A percentile compares a stretch with the other conserved stretches of the same genome.
Evolutionary conservation across 2,888 invertebrate species (phyloP).

Genomic region (Epinotia nisella): DNA sequence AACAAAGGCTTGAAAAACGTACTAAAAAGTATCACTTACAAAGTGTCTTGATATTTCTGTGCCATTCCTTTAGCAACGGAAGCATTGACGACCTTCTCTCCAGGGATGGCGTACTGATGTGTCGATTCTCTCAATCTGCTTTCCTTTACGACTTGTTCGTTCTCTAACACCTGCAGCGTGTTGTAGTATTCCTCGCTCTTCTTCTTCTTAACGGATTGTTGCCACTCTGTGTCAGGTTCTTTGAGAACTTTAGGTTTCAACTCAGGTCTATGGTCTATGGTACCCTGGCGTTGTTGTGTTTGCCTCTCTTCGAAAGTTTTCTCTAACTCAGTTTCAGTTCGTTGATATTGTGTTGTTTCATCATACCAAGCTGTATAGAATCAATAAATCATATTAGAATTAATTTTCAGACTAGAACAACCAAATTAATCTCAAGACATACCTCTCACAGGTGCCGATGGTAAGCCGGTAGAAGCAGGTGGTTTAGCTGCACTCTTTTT

Average conservation of each 20-base stretch:
- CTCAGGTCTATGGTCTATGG: conserved; percentile 86
- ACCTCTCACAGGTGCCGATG: conserved; percentile 77
- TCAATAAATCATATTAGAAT: conserved; percentile 53
- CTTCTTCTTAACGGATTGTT: conserved; percentile 91
- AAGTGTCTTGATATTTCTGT: conserved; percentile 91
- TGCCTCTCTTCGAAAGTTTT: conserved; percentile 94
- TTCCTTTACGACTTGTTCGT: conserved; percentile 93
- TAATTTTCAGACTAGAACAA: conserved; percentile 43
- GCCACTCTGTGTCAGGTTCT: conserved; percentile 93
- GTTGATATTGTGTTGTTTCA: conserved; percentile 93
- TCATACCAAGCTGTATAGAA: conserved; percentile 93
- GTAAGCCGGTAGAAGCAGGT: conserved; percentile 80
- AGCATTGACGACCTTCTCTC: conserved; percentile 90
- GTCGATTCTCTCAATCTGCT: conserved; percentile 89
- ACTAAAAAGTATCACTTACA: conserved; percentile 86
- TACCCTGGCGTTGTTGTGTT: conserved; percentile 87
- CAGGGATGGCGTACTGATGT: conserved; percentile 94
- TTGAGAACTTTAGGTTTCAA: conserved; percentile 88
- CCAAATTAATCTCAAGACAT: conserved; percentile 60
- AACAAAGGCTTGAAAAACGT: neutral
- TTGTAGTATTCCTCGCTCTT: conserved; percentile 93
- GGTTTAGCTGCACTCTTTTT: conserved; percentile 73
- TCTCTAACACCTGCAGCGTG: conserved; percentile 92
- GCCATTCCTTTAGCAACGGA: conserved; percentile 95
- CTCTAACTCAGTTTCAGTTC: conserved; percentile 93